Evolutionary conservation across 2,113 vertebrate species (phyloP).

Genomic region (Formicarius rufipectus): DNA sequence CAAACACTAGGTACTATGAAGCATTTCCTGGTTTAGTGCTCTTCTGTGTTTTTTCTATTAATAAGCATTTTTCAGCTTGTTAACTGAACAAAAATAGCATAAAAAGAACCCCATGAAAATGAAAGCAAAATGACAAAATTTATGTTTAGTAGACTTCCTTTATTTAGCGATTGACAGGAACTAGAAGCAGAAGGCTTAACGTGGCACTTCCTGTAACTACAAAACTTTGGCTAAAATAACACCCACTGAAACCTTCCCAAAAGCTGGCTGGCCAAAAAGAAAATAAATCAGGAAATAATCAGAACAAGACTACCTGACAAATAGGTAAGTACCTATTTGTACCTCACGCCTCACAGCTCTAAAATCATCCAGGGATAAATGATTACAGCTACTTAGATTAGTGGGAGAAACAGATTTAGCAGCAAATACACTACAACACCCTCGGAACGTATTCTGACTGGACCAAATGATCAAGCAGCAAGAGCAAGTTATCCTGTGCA

Average conservation of each 20-base stretch:
- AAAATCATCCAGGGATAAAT: neutral
- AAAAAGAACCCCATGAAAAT: neutral
- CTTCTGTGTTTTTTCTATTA: neutral
- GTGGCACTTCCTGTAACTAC: neutral
- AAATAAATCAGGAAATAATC: neutral
- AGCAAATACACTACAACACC: neutral
- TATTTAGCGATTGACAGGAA: neutral
- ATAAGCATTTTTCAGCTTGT: neutral
- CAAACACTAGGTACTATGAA: neutral
- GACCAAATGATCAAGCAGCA: neutral
- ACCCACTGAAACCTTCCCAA: neutral
- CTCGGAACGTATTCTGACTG: neutral
- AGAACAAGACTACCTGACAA: too few relatives aligned
- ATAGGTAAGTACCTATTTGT: neutral
- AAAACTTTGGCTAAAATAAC: neutral
- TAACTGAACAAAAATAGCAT: neutral
- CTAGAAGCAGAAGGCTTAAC: neutral
- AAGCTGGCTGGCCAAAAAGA: neutral
- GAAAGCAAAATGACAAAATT: neutral
- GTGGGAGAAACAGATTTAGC: neutral
- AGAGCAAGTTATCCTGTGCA: neutral
- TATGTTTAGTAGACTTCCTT: neutral
- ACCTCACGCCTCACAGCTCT: neutral
- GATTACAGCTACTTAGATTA: neutral
- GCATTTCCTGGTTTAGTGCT: neutral